Conservation (phyloP, 2,888 invertebrate species). For the Spatulosminthurus flaviceps region DNA sequence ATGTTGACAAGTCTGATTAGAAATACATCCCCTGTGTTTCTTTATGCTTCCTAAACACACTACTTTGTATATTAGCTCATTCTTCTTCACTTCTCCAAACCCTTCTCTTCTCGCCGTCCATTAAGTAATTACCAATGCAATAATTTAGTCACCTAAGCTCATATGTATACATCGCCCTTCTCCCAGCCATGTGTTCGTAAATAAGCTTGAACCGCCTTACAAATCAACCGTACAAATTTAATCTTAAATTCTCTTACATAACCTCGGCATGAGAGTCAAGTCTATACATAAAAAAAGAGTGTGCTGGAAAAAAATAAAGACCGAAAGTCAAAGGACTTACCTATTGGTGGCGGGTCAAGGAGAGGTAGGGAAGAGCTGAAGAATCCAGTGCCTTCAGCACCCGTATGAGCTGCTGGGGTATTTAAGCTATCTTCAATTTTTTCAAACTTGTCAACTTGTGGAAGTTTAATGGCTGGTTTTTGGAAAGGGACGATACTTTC, state of each 20-base stretch:
- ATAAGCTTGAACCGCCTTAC: not conserved
- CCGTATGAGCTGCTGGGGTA: conserved; percentile 94
- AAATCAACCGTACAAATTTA: not conserved
- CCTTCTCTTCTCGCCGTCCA: conserved; percentile 12
- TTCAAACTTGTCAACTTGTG: conserved; percentile 66
- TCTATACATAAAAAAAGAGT: too few species aligned
- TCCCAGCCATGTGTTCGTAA: not conserved
- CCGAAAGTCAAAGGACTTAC: conserved; percentile 70
- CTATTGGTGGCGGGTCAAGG: conserved; percentile 91
- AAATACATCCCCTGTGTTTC: conserved; percentile 16
- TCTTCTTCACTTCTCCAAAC: not conserved
- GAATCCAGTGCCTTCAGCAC: conserved; percentile 91
- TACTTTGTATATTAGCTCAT: conserved; percentile 2
- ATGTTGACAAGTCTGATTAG: conserved; percentile 47
- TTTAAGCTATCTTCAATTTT: conserved; percentile 85
- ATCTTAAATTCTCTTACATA: not conserved
- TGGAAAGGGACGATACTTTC: conserved; percentile 47
- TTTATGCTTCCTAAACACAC: not conserved
- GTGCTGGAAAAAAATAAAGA: not conserved
- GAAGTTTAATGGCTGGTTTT: conserved; percentile 65
- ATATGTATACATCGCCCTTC: too few species aligned
- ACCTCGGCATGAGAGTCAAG: too few species aligned
- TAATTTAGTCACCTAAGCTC: not conserved
- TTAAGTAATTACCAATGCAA: conserved; percentile 11
- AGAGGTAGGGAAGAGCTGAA: conserved; percentile 82